A percentile compares a stretch with the other conserved stretches of the same genome.
These are phyloP conservation scores for Troides aeacus DNA, from an alignment of 2,888 invertebrate genomes.

Conservation along the genomic window DNA sequence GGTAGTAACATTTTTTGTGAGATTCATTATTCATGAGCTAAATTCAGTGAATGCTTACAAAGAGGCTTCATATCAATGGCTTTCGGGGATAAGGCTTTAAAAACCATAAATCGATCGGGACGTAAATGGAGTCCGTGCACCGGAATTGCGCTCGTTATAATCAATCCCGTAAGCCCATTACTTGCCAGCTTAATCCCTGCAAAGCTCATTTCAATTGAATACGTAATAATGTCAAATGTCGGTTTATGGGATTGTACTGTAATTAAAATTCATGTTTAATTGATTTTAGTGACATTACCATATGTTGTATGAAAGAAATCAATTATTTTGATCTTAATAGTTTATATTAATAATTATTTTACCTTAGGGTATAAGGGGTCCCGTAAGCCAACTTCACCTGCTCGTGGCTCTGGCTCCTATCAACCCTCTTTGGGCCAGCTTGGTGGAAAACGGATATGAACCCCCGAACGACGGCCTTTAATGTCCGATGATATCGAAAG, in stretches of 20 bases:
- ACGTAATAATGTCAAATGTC: constrained; percentile 33
- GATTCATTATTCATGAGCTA: not conserved
- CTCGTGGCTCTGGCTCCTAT: no score
- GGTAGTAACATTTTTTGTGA: no score
- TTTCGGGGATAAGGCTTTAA: constrained; percentile 33
- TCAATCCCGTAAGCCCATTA: constrained; percentile 38
- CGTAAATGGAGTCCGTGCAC: constrained; percentile 31
- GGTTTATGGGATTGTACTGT: constrained; percentile 3
- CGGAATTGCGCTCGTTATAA: constrained; percentile 27
- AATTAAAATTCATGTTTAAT: constrained; percentile 4
- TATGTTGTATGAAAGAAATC: no score
- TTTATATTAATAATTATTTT: no score
- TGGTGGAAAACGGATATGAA: no score
- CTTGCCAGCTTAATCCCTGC: constrained; percentile 38
- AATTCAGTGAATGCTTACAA: not conserved
- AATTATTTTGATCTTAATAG: no score
- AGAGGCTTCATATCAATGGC: constrained; percentile 22
- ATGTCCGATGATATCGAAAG: no score
- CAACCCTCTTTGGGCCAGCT: no score
- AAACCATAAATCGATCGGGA: constrained; percentile 36
- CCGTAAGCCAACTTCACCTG: no score
- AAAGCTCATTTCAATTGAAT: constrained; percentile 46
- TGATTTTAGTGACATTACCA: not conserved
- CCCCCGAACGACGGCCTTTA: no score
- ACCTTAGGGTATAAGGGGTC: no score